phyloP scores from a whole-genome alignment of 2,113 vertebrate genomes.

The Pipra filicauda region DNA sequence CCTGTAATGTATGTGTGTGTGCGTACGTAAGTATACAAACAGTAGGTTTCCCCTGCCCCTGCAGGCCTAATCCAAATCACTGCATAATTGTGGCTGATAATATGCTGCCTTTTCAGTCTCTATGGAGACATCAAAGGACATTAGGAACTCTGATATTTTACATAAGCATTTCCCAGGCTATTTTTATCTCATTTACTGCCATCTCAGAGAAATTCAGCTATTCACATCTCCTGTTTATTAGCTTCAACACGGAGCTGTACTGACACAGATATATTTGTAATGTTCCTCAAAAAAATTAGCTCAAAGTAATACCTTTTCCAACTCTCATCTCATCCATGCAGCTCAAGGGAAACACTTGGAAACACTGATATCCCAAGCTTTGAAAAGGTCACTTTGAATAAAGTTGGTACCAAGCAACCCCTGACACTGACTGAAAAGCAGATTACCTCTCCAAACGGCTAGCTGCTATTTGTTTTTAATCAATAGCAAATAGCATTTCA shows the following conservation, averaged over 20 bases:
- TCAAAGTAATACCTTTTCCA: background rate
- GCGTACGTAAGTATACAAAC: background rate
- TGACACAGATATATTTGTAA: background rate
- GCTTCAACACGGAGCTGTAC: background rate
- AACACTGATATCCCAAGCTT: background rate
- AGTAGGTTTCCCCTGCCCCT: background rate
- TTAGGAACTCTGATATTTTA: background rate
- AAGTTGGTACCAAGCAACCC: background rate
- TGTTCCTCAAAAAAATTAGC: background rate
- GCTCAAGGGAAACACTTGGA: background rate
- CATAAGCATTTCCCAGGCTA: background rate
- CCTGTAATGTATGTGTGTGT: background rate
- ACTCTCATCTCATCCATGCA: background rate
- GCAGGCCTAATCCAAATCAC: background rate
- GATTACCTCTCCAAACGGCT: background rate
- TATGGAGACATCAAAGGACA: background rate
- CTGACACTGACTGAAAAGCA: background rate
- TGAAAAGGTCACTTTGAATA: background rate
- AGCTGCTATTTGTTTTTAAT: background rate
- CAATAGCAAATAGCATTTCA: background rate
- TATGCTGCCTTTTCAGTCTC: background rate
- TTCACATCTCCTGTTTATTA: background rate
- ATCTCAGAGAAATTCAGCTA: slow-evolving; percentile 5
- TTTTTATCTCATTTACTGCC: background rate
- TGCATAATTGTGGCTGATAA: background rate